Evolutionary conservation across 1,140 invertebrate genomes (phyloP).

Genomic region (Proctacanthus coquilletti): DNA sequence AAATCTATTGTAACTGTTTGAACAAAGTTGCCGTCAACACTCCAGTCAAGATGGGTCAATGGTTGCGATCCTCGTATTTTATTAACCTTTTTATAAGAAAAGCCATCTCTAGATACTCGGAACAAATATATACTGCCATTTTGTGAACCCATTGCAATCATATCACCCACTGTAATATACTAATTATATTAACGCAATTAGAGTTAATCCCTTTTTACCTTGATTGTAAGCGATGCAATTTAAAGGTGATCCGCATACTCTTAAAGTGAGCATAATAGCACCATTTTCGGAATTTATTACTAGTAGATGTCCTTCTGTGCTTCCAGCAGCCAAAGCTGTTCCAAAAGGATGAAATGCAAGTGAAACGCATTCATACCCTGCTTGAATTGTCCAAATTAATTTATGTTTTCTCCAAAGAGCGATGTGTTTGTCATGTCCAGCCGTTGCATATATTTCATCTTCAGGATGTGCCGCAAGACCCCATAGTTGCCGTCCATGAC

Average conservation of each 20-base stretch:
- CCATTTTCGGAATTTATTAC: conserved; percentile 73
- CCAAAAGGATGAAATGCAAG: conserved; percentile 78
- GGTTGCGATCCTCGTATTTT: conserved; percentile 72
- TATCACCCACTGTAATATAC: conserved; percentile 55
- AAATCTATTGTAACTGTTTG: conserved; percentile 87
- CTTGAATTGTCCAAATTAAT: conserved; percentile 76
- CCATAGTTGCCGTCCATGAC: conserved; percentile 81
- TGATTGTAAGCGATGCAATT: conserved; percentile 76
- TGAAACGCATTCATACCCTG: conserved; percentile 39
- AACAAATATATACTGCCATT: conserved; percentile 76
- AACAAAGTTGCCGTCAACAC: conserved; percentile 68
- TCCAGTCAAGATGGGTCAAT: conserved; percentile 78
- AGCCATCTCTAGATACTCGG: conserved; percentile 67
- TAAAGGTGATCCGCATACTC: conserved; percentile 70
- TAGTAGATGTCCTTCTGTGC: conserved; percentile 72
- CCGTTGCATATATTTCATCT: conserved; percentile 83
- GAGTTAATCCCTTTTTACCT: too few species aligned
- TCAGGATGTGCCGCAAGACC: conserved; percentile 78
- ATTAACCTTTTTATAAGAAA: conserved; percentile 74
- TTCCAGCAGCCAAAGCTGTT: conserved; percentile 70
- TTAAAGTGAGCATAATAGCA: conserved; percentile 59
- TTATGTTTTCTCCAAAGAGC: conserved; percentile 78
- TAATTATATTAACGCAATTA: too few species aligned
- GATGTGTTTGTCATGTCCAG: conserved; percentile 81
- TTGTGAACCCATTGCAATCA: conserved; percentile 80